These are phyloP conservation scores for Glyptemys insculpta DNA, from an alignment of 2,797 vertebrate genomes.

Conservation along the genomic window DNA sequence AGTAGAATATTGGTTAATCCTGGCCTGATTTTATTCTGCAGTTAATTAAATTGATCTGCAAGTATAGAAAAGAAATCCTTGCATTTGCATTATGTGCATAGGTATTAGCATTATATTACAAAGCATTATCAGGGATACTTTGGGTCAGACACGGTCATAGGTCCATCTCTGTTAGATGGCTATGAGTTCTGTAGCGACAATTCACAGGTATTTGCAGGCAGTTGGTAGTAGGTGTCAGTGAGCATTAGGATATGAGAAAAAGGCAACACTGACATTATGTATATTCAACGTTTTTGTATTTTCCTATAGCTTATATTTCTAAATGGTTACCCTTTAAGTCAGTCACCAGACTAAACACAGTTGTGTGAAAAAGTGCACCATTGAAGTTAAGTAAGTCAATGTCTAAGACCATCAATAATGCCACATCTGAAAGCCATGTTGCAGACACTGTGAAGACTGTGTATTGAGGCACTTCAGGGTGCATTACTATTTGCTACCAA, in stretches of 20 bases:
- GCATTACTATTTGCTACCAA: too few relatives aligned
- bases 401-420: too few relatives aligned
- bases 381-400: too few relatives aligned
- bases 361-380: background rate
- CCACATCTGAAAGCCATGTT: too few relatives aligned
- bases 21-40: background rate
- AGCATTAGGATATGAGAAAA: constrained; percentile 89
- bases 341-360: background rate
- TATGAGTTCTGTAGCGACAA: constrained; percentile 86
- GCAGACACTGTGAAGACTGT: too few relatives aligned
- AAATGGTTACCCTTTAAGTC: background rate
- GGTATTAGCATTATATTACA: background rate
- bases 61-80: background rate
- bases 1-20: background rate
- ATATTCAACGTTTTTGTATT: background rate
- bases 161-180: constrained; percentile 90
- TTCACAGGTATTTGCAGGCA: constrained; percentile 91
- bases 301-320: background rate
- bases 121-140: constrained; percentile 69
- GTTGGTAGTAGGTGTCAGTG: constrained; percentile 87
- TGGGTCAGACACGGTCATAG: constrained; percentile 89
- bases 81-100: background rate
- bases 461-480: too few relatives aligned
- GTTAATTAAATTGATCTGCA: background rate
- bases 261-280: constrained; percentile 73